Base-by-base conservation (phyloP, 2,113 vertebrate genomes). In the Marmota monax region DNA sequence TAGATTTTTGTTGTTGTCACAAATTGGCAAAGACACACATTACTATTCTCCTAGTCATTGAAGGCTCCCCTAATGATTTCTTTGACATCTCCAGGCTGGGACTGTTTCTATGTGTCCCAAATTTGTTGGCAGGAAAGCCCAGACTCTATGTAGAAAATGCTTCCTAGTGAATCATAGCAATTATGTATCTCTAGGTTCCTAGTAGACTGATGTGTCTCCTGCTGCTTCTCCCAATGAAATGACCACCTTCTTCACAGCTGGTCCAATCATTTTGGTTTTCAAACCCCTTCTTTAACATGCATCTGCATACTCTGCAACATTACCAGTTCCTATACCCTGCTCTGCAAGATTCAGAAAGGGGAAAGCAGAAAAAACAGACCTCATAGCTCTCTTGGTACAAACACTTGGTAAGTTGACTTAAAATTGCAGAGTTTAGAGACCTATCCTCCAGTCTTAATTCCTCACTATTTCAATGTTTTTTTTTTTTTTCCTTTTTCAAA, bases 401-500 rank as follows among this genome's bases (percentile, higher is more conserved):
- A 92, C 25, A 42, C 9, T 69, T 72, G 34, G 12, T 29, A 74
- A 82, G 14, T 92, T 67, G 45, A 34, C 9, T 56, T 76, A 92
- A 67, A 72, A 45, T 29, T n/a, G 56, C 29, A 76, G 6, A 51
- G 34, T 17, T n/a, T 58, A 45, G 76, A 93, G 18, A 88, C 5
- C 39, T 88, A 18, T 42, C 53, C 83, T 80, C 56, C 42, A 42
- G 51, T 25, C 23, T n/a, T 74, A 61, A 58, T 48, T 84, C 51
- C 63, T 79, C 70, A 8, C 8, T 85, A 53, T 88, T n/a, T 27
- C 70, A 72, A 2, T 53, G n/a, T 82, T 73, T 8, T 12, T 72
- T 45, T 92, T 88, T 82, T 74, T 12, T 72, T 92, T 88, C 12
- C 32, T 20, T 63, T 96, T 87, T 90, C 37, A 45, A 87, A 92